These are phyloP conservation scores for Zaprionus africanus DNA, from an alignment of 1,140 invertebrate genomes.

Conservation along the genomic window DNA sequence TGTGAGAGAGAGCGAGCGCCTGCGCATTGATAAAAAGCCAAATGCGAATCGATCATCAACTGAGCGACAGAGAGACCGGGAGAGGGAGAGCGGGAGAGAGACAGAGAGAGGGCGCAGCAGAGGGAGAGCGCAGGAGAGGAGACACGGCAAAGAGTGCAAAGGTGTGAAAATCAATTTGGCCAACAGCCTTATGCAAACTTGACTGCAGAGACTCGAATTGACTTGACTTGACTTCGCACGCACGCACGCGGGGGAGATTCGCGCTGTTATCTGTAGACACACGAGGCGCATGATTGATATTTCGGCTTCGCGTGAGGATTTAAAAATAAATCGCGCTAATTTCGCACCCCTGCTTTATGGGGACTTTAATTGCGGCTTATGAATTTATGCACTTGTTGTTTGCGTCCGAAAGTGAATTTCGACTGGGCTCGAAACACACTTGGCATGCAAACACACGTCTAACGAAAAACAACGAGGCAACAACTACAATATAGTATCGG, in stretches of 20 bases:
- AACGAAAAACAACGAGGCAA: neutral
- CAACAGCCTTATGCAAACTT: slow-evolving; percentile 28
- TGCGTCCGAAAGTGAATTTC: slow-evolving; percentile 37
- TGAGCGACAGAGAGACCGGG: neutral
- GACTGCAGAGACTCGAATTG: neutral
- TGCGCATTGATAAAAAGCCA: slow-evolving; percentile 49
- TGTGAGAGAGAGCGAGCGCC: slow-evolving; percentile 21
- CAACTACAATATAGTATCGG: neutral
- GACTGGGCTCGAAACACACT: slow-evolving; percentile 7
- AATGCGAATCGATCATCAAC: slow-evolving; percentile 13
- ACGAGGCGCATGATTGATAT: slow-evolving; percentile 39
- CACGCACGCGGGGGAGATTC: slow-evolving; percentile 13
- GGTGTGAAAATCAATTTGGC: slow-evolving; percentile 39
- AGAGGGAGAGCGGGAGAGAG: neutral
- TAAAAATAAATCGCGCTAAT: slow-evolving; percentile 72
- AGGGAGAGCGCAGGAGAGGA: neutral
- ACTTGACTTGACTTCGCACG: neutral
- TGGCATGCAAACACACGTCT: slow-evolving; percentile 42
- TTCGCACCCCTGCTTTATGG: slow-evolving; percentile 54
- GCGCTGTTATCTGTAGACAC: slow-evolving; percentile 32
- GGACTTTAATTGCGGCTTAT: slow-evolving; percentile 59
- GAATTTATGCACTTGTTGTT: slow-evolving; percentile 68
- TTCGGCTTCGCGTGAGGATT: slow-evolving; percentile 29
- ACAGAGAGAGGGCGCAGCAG: neutral
- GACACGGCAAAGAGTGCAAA: slow-evolving; percentile 10